Evolutionary conservation across 2,113 vertebrate genomes (phyloP).

Genomic region (Muscicapa adusta): DNA sequence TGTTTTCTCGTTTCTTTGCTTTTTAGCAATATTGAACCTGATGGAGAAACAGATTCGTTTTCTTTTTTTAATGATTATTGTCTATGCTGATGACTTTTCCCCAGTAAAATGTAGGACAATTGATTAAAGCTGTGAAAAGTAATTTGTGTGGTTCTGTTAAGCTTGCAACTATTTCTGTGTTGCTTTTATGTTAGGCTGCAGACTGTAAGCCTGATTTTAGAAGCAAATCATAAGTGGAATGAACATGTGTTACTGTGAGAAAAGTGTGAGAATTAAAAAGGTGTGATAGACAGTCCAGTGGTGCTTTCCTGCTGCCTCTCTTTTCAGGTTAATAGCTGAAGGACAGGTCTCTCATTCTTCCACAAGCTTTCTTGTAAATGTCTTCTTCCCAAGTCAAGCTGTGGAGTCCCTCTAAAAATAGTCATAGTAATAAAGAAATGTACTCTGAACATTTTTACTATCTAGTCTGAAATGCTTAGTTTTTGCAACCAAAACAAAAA

Average conservation of each 20-base stretch:
- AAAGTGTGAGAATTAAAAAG: not conserved
- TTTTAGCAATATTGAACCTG: not conserved
- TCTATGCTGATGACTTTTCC: not conserved
- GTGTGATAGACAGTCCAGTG: not conserved
- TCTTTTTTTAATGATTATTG: not conserved
- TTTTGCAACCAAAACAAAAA: not conserved
- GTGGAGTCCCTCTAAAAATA: not conserved
- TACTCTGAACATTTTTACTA: not conserved
- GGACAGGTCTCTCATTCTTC: not conserved
- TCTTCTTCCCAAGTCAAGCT: not conserved
- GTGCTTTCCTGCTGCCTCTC: not conserved
- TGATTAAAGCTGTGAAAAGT: not conserved
- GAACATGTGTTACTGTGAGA: not conserved
- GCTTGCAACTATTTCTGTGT: not conserved
- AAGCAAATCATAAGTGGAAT: not conserved
- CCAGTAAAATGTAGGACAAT: not conserved
- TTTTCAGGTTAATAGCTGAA: not conserved
- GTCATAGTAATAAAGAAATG: not conserved
- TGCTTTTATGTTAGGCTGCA: not conserved
- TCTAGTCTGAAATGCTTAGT: not conserved
- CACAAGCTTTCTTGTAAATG: not conserved
- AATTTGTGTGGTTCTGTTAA: not conserved
- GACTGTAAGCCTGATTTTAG: not conserved
- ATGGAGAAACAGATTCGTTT: not conserved
- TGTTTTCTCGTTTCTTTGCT: not conserved